These are phyloP conservation scores for Leucozona laternaria DNA, from an alignment of 2,888 invertebrate species.

Conservation along the genomic window DNA sequence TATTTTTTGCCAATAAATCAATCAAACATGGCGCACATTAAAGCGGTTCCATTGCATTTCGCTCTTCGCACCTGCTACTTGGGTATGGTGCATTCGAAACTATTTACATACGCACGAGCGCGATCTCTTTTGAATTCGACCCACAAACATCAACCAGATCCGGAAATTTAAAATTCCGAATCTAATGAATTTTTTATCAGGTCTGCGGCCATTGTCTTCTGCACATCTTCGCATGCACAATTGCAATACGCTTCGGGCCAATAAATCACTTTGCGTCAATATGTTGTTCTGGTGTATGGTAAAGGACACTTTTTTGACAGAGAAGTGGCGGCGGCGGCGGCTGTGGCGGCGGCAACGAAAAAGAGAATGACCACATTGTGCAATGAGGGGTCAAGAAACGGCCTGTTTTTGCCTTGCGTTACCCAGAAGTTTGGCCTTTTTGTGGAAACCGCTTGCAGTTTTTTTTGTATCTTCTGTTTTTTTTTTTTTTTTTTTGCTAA, in stretches of 20 bases:
- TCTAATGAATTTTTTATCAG: constrained; percentile 75
- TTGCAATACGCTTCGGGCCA: constrained; percentile 52
- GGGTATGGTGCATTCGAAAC: not conserved
- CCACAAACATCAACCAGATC: constrained; percentile 43
- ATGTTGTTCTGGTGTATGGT: constrained; percentile 57
- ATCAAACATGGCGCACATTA: constrained; percentile 63
- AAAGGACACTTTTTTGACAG: constrained; percentile 57
- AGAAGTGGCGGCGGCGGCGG: not conserved
- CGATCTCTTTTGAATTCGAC: constrained; percentile 53
- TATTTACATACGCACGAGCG: constrained; percentile 74
- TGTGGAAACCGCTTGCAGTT: constrained; percentile 28
- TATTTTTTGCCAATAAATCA: constrained; percentile 65
- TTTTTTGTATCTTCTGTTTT: not conserved
- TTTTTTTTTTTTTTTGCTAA: not conserved
- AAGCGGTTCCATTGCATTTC: constrained; percentile 38
- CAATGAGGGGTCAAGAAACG: constrained; percentile 73
- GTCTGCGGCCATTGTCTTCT: constrained; percentile 59
- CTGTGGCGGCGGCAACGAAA: constrained; percentile 25
- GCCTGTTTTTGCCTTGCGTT: constrained; percentile 44
- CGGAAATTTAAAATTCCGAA: constrained; percentile 74
- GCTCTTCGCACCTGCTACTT: constrained; percentile 66
- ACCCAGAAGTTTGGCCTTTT: constrained; percentile 65
- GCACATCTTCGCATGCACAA: constrained; percentile 4
- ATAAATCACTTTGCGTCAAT: constrained; percentile 76
- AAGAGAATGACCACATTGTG: constrained; percentile 32